Percentiles rank a stretch among this genome's conserved stretches.
These are phyloP conservation scores for Gallinago jamesoni DNA, from an alignment of 2,113 vertebrate genomes.

Conservation along the genomic window DNA sequence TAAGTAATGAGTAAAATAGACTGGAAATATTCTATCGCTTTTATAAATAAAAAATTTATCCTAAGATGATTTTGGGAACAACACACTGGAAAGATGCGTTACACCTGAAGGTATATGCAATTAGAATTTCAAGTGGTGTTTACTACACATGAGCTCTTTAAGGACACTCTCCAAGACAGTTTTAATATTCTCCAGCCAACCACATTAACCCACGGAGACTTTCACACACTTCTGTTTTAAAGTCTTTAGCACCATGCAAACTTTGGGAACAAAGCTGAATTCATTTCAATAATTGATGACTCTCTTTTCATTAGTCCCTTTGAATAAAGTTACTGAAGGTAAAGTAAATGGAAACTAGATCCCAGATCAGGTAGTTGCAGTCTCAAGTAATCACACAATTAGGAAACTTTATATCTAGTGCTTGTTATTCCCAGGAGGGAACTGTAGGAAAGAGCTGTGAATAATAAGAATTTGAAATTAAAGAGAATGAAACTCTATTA, in stretches of 20 bases:
- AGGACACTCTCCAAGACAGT: not conserved
- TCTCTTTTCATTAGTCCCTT: conserved; percentile 27
- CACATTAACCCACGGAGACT: not conserved
- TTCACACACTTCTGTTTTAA: not conserved
- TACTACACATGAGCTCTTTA: not conserved
- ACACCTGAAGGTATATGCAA: not conserved
- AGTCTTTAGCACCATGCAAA: not conserved
- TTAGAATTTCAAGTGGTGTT: conserved; percentile 4
- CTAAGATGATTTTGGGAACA: not conserved
- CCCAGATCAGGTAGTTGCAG: not conserved
- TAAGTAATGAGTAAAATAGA: not conserved
- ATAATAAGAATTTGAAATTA: conserved; percentile 24
- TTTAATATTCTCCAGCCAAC: not conserved
- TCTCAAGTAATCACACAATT: conserved; percentile 40
- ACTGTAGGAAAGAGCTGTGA: not conserved
- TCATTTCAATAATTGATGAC: conserved; percentile 51
- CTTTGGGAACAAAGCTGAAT: conserved; percentile 35
- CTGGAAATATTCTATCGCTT: not conserved
- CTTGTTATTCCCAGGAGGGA: not conserved
- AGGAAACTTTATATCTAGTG: not conserved
- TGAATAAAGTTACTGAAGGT: conserved; percentile 44
- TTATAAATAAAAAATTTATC: not conserved
- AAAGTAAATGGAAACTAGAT: conserved; percentile 38
- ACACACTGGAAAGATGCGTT: not conserved
- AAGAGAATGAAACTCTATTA: conserved; percentile 11